A percentile compares a stretch with the other conserved stretches of the same genome.
Evolutionary conservation across 2,797 vertebrate species (phyloP).

Genomic region (Platalea minor): DNA sequence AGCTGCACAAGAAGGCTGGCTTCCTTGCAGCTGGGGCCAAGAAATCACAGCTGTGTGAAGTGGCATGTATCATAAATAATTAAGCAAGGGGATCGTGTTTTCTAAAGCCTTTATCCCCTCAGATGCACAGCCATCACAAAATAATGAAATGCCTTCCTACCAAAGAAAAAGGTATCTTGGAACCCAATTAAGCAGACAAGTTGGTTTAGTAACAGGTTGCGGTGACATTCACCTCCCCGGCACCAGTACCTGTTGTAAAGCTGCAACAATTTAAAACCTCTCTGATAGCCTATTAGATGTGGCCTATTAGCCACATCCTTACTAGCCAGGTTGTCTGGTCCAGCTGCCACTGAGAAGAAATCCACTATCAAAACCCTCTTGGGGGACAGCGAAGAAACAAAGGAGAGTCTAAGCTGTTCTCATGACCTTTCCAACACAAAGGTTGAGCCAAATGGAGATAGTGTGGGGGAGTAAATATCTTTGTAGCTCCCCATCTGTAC

Average conservation of each 20-base stretch:
- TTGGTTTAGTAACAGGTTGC: not conserved
- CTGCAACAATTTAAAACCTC: not conserved
- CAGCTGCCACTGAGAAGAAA: not conserved
- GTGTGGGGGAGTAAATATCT: not conserved
- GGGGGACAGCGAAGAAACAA: not conserved
- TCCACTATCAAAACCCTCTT: not conserved
- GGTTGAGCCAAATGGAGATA: not conserved
- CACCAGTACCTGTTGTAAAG: not conserved
- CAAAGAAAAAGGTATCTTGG: not conserved
- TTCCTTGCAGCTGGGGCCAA: not conserved
- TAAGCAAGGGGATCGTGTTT: not conserved
- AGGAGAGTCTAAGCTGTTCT: not conserved
- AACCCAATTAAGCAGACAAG: not conserved
- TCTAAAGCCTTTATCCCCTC: not conserved
- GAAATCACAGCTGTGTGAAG: slow-evolving; percentile 17
- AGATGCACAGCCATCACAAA: not conserved
- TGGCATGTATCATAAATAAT: not conserved
- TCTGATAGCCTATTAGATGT: not conserved
- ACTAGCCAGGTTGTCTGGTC: not conserved
- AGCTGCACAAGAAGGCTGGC: not conserved
- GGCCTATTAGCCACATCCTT: too few species aligned
- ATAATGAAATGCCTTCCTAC: not conserved
- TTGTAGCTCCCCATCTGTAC: rapidly evolving
- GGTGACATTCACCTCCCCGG: rapidly evolving
- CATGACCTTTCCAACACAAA: not conserved